Percentiles rank a stretch among this genome's conserved stretches.
phyloP scores from a whole-genome alignment of 2,888 invertebrate genomes.

The Oligia fasciuncula region DNA sequence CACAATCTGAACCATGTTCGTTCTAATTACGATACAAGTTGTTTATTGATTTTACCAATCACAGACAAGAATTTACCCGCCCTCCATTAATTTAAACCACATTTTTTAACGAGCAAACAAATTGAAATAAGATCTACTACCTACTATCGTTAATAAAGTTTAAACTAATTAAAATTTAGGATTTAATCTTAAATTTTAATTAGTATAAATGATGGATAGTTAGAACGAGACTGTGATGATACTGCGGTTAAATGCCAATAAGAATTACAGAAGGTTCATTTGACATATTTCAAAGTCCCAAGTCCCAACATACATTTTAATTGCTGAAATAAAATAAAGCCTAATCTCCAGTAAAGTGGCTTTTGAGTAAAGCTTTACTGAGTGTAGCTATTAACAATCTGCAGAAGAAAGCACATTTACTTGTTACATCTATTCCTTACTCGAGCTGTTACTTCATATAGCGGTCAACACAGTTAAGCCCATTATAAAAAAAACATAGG shows the following conservation, averaged over 20 bases:
- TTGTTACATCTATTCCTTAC: too few relatives aligned
- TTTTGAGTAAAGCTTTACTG: too few relatives aligned
- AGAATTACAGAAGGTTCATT: constrained; percentile 30
- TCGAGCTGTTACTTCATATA: too few relatives aligned
- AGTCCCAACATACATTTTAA: too few relatives aligned
- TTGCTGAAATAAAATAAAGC: too few relatives aligned
- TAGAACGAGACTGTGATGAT: constrained; percentile 8
- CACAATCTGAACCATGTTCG: background rate
- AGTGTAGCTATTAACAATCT: too few relatives aligned
- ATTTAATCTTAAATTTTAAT: constrained; percentile 29
- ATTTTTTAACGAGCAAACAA: constrained; percentile 27
- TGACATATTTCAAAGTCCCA: background rate
- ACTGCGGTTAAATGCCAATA: background rate
- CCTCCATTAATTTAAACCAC: constrained; percentile 19
- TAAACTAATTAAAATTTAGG: constrained; percentile 58
- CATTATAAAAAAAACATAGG: too few relatives aligned
- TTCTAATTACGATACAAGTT: background rate
- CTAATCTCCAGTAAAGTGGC: too few relatives aligned
- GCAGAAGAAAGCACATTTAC: too few relatives aligned
- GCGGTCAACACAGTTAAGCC: too few relatives aligned
- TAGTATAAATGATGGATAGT: constrained; percentile 50
- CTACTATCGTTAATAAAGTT: constrained; percentile 36
- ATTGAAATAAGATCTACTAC: constrained; percentile 42
- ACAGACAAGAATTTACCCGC: background rate
- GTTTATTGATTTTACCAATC: constrained; percentile 10